A percentile compares a stretch with the other conserved stretches of the same genome.
phyloP scores from a whole-genome alignment of 1,140 invertebrate species.

The Probaryconus sp. region DNA sequence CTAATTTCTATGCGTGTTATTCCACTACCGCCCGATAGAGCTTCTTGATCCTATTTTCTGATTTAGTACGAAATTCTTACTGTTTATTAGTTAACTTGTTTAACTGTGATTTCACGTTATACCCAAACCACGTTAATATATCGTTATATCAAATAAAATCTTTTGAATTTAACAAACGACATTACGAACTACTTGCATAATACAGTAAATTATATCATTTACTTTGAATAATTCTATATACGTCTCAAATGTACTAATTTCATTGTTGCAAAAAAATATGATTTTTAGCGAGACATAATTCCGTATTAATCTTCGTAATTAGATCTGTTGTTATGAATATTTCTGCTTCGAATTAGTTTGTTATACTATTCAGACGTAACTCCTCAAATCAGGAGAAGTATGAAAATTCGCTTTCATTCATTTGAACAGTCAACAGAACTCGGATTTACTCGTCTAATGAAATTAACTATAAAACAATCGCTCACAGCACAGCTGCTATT shows the following conservation, averaged over 20 bases:
- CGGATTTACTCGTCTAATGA: constrained; percentile 20
- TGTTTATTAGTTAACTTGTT: constrained; percentile 39
- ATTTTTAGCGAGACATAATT: too few species aligned
- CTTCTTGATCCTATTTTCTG: constrained; percentile 52
- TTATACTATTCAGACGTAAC: not conserved
- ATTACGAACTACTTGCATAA: too few species aligned
- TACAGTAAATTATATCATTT: too few species aligned
- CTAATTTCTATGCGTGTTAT: constrained; percentile 56
- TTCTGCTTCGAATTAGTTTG: not conserved
- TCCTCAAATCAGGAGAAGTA: constrained; percentile 3
- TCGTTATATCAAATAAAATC: not conserved
- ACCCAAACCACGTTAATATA: constrained; percentile 8
- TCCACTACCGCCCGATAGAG: constrained; percentile 25
- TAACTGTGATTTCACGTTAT: constrained; percentile 22
- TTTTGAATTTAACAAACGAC: constrained; percentile 1
- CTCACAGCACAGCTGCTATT: constrained; percentile 6
- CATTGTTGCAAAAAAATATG: too few species aligned
- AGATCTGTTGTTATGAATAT: too few species aligned
- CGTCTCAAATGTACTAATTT: too few species aligned
- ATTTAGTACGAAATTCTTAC: constrained; percentile 39
- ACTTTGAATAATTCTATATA: too few species aligned
- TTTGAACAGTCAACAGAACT: constrained; percentile 12
- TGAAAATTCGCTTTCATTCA: constrained; percentile 15
- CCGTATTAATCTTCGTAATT: too few species aligned
- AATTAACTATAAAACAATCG: constrained; percentile 43